Conservation (phyloP, 2,797 vertebrate species). For the Toxotes lorentzi region DNA sequence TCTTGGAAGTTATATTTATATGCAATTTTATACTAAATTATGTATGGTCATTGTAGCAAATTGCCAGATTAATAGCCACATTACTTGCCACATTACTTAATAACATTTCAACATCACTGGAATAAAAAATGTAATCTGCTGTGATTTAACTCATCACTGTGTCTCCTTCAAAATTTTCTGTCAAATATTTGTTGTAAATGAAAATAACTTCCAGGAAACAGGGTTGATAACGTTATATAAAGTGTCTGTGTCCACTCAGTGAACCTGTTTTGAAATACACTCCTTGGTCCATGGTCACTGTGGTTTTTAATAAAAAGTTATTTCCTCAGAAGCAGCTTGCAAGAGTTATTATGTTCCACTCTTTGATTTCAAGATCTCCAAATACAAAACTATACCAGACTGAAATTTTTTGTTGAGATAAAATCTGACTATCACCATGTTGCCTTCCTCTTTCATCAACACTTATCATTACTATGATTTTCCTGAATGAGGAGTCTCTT, state of each 20-base stretch:
- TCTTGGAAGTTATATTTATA: no score
- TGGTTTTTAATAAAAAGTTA: conserved; percentile 37
- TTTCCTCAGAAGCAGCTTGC: conserved; percentile 40
- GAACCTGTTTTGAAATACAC: conserved; percentile 25
- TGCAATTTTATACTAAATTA: no score
- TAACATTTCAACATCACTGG: not conserved
- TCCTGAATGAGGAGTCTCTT: conserved; percentile 32
- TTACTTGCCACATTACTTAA: not conserved
- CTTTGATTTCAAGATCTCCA: conserved; percentile 45
- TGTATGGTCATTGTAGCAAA: not conserved
- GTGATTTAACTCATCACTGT: no score
- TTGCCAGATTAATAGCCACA: not conserved
- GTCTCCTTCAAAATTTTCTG: not conserved
- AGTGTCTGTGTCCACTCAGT: conserved; percentile 12
- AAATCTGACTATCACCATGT: conserved; percentile 44
- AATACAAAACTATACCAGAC: conserved; percentile 32
- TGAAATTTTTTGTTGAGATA: conserved; percentile 50
- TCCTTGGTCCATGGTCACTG: conserved; percentile 18
- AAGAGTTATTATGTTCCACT: conserved; percentile 25
- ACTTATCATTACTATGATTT: conserved; percentile 47
- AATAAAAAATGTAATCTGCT: not conserved
- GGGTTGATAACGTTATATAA: conserved; percentile 10
- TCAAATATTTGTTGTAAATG: not conserved
- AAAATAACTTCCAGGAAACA: not conserved
- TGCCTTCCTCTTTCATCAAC: conserved; percentile 50